phyloP scores from a whole-genome alignment of 2,888 invertebrate species.

The Lucinisca nassula region DNA sequence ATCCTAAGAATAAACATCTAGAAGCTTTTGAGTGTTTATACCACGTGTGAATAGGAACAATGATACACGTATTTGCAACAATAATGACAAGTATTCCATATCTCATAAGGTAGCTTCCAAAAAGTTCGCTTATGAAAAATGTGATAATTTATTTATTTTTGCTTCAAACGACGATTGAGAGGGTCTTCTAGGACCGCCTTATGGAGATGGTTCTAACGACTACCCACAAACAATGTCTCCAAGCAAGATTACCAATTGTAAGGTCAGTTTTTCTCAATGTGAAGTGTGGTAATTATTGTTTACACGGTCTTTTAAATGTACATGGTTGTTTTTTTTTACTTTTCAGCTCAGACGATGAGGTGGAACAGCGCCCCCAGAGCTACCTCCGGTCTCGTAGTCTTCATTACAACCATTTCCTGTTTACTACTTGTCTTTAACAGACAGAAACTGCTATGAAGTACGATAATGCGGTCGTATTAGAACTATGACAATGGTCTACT shows the following conservation, averaged over 20 bases:
- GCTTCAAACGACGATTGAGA: no score
- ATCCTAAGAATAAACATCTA: no score
- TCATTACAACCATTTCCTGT: slow-evolving; percentile 27
- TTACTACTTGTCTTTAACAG: not conserved
- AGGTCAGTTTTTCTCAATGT: not conserved
- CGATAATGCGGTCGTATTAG: not conserved
- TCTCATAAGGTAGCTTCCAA: no score
- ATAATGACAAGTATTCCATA: no score
- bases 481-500: not conserved
- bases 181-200: no score
- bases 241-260: not conserved
- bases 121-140: no score
- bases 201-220: no score
- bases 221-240: no score
- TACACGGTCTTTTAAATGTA: not conserved
- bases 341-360: slow-evolving; percentile 57
- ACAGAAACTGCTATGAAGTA: not conserved
- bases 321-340: not conserved
- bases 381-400: slow-evolving; percentile 55
- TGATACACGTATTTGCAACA: no score
- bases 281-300: not conserved
- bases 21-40: no score
- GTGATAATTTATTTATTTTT: no score
- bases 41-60: no score
- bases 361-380: slow-evolving; percentile 62